Evolutionary conservation across 2,888 invertebrate genomes (phyloP).

Genomic region (Holacanthella duospinosa): DNA sequence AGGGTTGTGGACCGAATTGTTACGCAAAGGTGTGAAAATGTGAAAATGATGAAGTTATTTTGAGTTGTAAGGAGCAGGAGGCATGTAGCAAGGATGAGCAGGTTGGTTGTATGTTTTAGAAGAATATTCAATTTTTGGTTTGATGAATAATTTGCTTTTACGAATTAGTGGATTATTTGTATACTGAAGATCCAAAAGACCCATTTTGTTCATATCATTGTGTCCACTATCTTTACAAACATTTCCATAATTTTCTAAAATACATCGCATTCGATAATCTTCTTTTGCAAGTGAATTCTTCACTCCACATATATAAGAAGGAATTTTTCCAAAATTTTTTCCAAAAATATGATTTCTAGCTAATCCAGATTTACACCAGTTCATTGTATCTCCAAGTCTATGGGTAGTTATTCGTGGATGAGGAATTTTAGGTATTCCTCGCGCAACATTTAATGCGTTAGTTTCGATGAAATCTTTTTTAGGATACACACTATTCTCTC

Average conservation of each 20-base stretch:
- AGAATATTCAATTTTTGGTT: not conserved
- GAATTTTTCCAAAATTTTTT: not conserved
- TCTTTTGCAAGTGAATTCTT: not conserved
- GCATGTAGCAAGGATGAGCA: not conserved
- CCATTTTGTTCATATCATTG: not conserved
- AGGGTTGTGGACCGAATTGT: too few relatives aligned
- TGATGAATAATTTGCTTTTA: not conserved
- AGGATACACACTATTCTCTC: not conserved
- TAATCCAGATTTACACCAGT: not conserved
- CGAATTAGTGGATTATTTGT: not conserved
- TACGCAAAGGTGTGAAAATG: too few relatives aligned
- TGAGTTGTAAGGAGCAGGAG: too few relatives aligned
- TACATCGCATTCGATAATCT: not conserved
- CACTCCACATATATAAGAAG: not conserved
- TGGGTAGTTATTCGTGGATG: not conserved
- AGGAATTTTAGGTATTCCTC: not conserved
- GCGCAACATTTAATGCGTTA: not conserved
- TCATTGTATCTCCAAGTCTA: not conserved
- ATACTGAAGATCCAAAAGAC: not conserved
- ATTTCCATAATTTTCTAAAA: not conserved
- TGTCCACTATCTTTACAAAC: not conserved
- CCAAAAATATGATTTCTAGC: not conserved
- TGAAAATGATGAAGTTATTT: too few relatives aligned
- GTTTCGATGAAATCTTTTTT: not conserved
- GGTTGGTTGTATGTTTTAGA: not conserved